Base-by-base conservation (phyloP, 2,113 vertebrate genomes). In the Hyperopisus bebe region DNA sequence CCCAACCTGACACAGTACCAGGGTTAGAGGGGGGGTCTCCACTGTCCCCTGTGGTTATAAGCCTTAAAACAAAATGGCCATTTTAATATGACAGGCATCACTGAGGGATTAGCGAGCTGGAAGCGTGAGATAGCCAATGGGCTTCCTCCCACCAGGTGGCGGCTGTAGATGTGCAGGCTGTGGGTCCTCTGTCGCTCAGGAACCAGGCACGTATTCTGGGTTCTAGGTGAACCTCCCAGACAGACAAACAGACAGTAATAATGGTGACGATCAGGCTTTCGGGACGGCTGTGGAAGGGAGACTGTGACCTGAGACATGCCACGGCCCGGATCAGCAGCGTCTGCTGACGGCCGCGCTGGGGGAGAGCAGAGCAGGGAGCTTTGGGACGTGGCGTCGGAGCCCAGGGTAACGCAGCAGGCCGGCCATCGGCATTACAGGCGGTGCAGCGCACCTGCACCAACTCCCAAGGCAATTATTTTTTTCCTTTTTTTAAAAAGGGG, bases 361-460 rank as follows among this genome's bases (percentile, higher is more conserved):
- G 88, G 58, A 88, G 70, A 88, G 84, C 84, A 35, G 44, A 90
- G 88, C 47, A 87, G 84, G 42, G 46, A 58, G 24, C 48, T 88
- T 55, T n/a, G 74, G 80, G 89, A 86, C 70, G 84, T 90, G 90
- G 85, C 82, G 90, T 89, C 44, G 44, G 83, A n/a, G 87, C 2
- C 48, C 53, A 47, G 11, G 5, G 89, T 92, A 89, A 91, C 51
- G 91, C 91, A 91, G 89, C 90, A 88, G 89, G 62, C n/a, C 88
- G 88, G 88, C 27, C 42, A 39, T 74, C 87, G 90, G 91, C 90
- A 90, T 91, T 89, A 91, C 86, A 89, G 82, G 89, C 44, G 88
- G 85, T 35, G 46, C 80, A 87, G 87, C 13, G 80, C 47, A 55
- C 92, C 91, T 93, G 89, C 88, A 90, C 90, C 88, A 70, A 44